phyloP scores from a whole-genome alignment of 1,140 invertebrate genomes.

The Leptinotarsa defecta region DNA sequence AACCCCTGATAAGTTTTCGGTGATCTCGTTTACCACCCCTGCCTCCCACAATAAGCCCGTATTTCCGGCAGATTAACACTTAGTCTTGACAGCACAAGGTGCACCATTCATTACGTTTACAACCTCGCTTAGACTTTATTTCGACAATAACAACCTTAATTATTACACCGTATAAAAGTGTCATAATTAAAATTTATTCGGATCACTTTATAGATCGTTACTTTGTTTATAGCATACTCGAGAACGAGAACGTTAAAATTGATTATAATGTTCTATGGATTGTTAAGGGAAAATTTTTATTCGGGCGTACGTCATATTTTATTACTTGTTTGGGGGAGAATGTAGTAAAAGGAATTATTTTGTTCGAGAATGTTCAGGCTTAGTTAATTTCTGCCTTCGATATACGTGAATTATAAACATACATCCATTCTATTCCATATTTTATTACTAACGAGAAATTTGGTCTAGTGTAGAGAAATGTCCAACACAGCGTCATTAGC shows the following conservation, averaged over 20 bases:
- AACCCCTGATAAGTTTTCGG: too few species aligned
- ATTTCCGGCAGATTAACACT: conserved; percentile 7
- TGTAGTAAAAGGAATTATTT: conserved; percentile 15
- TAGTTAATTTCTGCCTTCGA: conserved; percentile 10
- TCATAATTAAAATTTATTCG: conserved; percentile 31
- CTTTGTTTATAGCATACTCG: conserved; percentile 26
- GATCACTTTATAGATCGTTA: conserved; percentile 29
- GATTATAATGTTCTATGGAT: conserved; percentile 29
- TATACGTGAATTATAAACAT: neutral
- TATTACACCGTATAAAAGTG: conserved; percentile 29
- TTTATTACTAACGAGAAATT: neutral
- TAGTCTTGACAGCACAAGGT: conserved; percentile 19
- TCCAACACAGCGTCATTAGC: neutral
- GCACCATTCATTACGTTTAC: conserved; percentile 19
- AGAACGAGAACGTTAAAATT: conserved; percentile 27
- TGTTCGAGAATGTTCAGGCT: neutral
- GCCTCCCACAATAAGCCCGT: neutral
- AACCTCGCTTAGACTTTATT: conserved; percentile 21
- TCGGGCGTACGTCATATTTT: conserved; percentile 19
- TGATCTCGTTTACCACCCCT: neutral
- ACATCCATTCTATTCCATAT: neutral
- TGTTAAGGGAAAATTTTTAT: conserved; percentile 26
- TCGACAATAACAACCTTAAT: conserved; percentile 21
- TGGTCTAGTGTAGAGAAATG: neutral
- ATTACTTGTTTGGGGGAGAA: conserved; percentile 22